Evolutionary conservation across 2,888 invertebrate genomes (phyloP), one percentile per base, ranked within the genome.

Genomic region (Molorchus minor): DNA sequence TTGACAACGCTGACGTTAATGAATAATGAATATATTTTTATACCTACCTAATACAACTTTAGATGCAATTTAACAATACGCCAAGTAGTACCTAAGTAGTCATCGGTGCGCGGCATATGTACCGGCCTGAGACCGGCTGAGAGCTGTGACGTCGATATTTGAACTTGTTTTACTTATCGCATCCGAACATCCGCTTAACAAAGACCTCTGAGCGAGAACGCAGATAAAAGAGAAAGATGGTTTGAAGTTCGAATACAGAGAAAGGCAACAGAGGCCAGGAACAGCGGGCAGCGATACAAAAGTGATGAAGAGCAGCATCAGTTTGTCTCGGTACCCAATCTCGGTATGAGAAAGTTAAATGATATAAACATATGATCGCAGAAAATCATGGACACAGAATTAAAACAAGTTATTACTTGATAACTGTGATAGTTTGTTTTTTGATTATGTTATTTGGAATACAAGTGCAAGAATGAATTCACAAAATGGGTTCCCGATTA

Each of bases 401-500:
- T 43, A 35, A 45, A 43, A 51, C 56, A 30, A 56, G 52, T 60
- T 21, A 13, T 44, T 35, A 44, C 8, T 51, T 33, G 52, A 52
- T 38, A 49, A 52, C 60, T 36, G 52, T 35, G 45, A 53, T 46
- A n/a, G 30, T 25, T 41, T 46, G 25, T 36, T 52, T 55, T 45
- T 30, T 40, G 17, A 41, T 55, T 46, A 56, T 58, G 61, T 43
- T 40, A 45, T 55, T 47, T 38, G 53, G 54, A 58, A 52, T 58
- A 61, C 30, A 54, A 54, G 63, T 63, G 62, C 56, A 56, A 69
- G 65, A 69, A 71, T 71, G 71, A 64, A 66, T 65, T 63, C 58
- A 63, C 52, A 65, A 61, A 44, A 64, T 64, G 64, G 61, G 58
- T 53, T 58, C 61, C 58, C 65, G 65, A 69, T 69, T 65, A 56